Base-by-base conservation (phyloP, 2,113 vertebrate species). In the Tricholaema leucomelas region DNA sequence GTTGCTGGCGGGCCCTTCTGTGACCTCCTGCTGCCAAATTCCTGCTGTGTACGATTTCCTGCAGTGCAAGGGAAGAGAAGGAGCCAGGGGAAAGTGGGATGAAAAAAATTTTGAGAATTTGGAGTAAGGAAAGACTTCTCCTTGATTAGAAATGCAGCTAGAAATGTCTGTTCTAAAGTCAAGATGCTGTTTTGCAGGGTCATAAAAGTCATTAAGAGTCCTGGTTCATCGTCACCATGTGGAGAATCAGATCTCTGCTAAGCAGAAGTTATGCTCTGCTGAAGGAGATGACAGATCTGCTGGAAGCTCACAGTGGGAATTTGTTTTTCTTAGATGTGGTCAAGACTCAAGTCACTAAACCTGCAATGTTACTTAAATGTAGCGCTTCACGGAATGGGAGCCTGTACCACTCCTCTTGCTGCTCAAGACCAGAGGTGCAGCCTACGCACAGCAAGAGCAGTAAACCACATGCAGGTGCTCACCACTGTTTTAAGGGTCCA, bases 21-120 rank as follows among this genome's bases (percentile, higher is more conserved):
- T 73, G 92, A 67, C 67, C 40, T 85, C 70, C 71, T 48, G 36
- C 79, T 94, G 92, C 95, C 90, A 94, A 82, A 95, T 95, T 85
- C 88, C 85, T 85, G 87, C 80, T 85, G 59, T 0, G 2, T 71
- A 66, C 73, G 81, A 67, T 88, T 88, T 88, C 89, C 79, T 91
- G 54, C 65, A 65, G 88, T 12, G 60, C 46, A 80, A 76, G 59
- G 92, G 76, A 78, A 38, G 64, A 67, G 35, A 69, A 72, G 52
- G 19, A 89, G 89, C 71, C 81, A 85, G 72, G 60, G 61, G 52
- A 85, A 85, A 77, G 12, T 0, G 2, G 67, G 48, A 67, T 87
- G 72, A 95, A 79, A 63, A 14, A 12, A 3, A 24, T 30, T 80
- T 55, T 64, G 31, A 92, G 65, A 46, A 77, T 87, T 56, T 74